Evolutionary conservation across 2,888 invertebrate genomes (phyloP), one percentile per base, ranked within the genome.

Genomic region (Theristus sp.): DNA sequence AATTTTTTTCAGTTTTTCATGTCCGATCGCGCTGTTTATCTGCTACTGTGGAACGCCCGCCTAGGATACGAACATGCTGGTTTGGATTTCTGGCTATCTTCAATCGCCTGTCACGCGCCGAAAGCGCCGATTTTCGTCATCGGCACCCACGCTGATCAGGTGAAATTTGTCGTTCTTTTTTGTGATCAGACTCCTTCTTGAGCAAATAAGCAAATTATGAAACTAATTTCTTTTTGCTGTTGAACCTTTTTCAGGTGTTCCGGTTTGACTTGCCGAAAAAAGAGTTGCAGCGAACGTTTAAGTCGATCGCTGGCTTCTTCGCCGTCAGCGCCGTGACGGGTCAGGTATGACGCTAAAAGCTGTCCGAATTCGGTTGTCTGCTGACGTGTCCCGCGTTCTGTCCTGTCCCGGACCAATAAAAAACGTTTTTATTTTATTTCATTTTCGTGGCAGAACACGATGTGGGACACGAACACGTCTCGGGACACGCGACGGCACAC

Each of bases 11-110:
- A 73, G 72, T 74, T 75, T 65, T 75, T 74, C 68, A 64, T 75
- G 64, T 73, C 74, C 0, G 71, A 72, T 61, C 68, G 74, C 47
- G 74, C 75, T 1, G 71, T 74, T 10, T 75, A 75, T 62, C 62
- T 75, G 27, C 65, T 75, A 31, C 67, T 75, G 61, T 75, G 75
- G 75, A 75, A 75, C 67, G 72, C 73, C 2, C 67, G 75, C 28
- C 71, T 74, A 46, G 75, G 75, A 2, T 70, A 70, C 62, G 75
- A 75, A 58, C 74, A 75, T 65, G 74, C 75, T 26, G 75, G 75
- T 22, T 67, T 75, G 26, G 74, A 75, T 60, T 75, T 75, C 68
- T 75, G 75, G 75, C 66, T 75, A 24, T 73, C 70, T 57, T 74
- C 74, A 28, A 72, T 75, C 17, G 69, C 70, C 2, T 73, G 73